Base-by-base conservation (phyloP, 2,113 vertebrate genomes). In the Papio anubis region DNA sequence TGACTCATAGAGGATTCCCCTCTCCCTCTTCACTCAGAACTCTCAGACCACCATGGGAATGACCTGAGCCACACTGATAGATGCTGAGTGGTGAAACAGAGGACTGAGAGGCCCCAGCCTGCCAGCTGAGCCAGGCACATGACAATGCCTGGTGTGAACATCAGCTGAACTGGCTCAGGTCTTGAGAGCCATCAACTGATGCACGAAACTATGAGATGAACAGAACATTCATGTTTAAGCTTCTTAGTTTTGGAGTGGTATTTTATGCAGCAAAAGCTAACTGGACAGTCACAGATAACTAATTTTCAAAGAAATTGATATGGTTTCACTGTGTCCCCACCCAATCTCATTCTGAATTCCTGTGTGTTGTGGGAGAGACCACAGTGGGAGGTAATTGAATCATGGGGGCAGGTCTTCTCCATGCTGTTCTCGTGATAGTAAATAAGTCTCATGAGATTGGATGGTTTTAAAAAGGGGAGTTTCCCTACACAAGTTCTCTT, bases 121-220 rank as follows among this genome's bases (percentile, higher is more conserved):
- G 40, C 3, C n/a, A 11, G 18, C 35, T 43, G 25, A 38, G 35
- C 11, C 32, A 50, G 40, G 38, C 8, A 12, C 0, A 7, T 0
- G 12, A 25, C 25, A 21, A 38, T 2, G 0, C 52, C 40, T 3
- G 8, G 13, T 4, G 6, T 32, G 7, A 23, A 81, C 38, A 61
- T 55, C 55, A 6, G 57, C 18, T 76, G 80, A 92, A 9, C 25
- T 27, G 57, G 5, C 57, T 6, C 3, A 66, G 48, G 68, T 20
- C 10, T 35, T 5, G 52, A 70, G 27, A 84, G 25, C 3, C 17
- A 8, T 6, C 73, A 4, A 27, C 27, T 87, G 11, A 13, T 35
- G 25, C 8, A 32, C 2, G 25, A n/a, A 72, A 38, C 40, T 0
- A 9, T 16, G 25, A 79, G 27, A 59, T 23, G 13, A n/a, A 35